Evolutionary conservation across 1,140 invertebrate genomes (phyloP).

Genomic region (Aphelenchoides besseyi): DNA sequence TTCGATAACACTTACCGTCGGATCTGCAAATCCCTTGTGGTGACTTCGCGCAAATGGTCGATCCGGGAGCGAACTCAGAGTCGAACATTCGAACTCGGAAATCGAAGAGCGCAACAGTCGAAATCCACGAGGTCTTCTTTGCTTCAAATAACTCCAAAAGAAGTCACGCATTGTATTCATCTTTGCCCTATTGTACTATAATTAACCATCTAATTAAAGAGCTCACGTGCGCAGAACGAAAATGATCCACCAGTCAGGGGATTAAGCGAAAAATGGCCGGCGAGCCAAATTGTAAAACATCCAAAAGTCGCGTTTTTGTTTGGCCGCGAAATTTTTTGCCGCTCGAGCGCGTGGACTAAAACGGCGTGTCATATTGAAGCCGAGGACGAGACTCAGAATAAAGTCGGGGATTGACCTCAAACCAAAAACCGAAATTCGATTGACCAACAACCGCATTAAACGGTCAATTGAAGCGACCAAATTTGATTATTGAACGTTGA

Average conservation of each 20-base stretch:
- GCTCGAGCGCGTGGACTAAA: neutral
- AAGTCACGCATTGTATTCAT: neutral
- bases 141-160: neutral
- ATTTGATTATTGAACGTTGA: no score
- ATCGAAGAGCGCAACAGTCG: neutral
- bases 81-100: slow-evolving; percentile 3
- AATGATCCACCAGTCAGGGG: no score
- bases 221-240: no score
- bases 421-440: no score
- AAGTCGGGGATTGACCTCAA: no score
- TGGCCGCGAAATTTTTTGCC: neutral
- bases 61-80: neutral
- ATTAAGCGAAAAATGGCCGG: neutral
- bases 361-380: no score
- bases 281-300: no score
- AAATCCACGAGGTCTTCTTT: neutral
- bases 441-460: no score
- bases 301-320: no score
- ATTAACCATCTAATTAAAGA: neutral
- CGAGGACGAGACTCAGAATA: no score
- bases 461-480: no score
- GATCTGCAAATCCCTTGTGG: neutral
- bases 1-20: neutral
- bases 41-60: neutral
- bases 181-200: neutral